Evolutionary conservation across 2,888 invertebrate species (phyloP).

Genomic region (Callimorpha dominula): DNA sequence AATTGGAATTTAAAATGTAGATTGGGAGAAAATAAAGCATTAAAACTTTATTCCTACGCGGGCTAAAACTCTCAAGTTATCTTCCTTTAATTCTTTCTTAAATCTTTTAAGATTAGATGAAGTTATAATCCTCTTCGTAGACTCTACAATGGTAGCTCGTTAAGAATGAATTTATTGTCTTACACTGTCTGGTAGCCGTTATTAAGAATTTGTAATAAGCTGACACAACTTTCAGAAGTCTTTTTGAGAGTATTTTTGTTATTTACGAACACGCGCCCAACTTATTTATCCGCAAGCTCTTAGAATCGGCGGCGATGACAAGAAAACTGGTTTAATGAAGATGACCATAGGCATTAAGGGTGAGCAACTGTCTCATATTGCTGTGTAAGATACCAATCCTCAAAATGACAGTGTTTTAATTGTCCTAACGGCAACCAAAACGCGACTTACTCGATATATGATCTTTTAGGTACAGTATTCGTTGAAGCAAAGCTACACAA

Average conservation of each 20-base stretch:
- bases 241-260: constrained; percentile 3
- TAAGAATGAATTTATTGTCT: constrained; percentile 57
- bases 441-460: neutral
- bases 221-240: constrained; percentile 23
- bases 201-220: constrained; percentile 33
- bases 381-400: neutral
- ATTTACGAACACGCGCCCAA: neutral
- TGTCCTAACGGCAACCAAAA: neutral
- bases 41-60: constrained; percentile 55
- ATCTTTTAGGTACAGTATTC: neutral
- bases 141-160: constrained; percentile 57
- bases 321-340: neutral
- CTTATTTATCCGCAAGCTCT: neutral
- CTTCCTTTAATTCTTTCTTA: constrained; percentile 53
- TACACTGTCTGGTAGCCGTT: constrained; percentile 33
- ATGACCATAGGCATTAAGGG: neutral
- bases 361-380: neutral
- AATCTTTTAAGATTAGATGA: constrained; percentile 54
- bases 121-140: constrained; percentile 62
- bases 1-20: constrained; percentile 41
- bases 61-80: constrained; percentile 62
- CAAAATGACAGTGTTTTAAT: neutral
- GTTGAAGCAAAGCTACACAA: neutral
- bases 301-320: neutral
- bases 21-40: constrained; percentile 56